Percentiles rank a stretch among this genome's conserved stretches.
Conservation (phyloP, 2,113 vertebrate species). For the Ochotona princeps region DNA sequence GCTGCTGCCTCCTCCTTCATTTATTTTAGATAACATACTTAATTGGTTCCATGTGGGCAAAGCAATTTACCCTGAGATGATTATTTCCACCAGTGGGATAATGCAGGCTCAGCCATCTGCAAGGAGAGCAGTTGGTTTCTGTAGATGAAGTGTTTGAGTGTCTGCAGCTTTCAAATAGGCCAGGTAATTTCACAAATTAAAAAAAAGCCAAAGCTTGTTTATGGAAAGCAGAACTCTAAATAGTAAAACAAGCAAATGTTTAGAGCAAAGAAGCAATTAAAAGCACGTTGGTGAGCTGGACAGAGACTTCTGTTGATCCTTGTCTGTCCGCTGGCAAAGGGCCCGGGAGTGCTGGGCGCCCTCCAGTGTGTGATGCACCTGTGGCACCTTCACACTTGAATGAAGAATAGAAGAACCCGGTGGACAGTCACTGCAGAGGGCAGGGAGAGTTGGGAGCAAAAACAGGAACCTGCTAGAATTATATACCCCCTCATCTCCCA, state of each 20-base stretch:
- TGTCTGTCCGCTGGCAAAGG: not conserved
- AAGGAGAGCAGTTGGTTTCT: slow-evolving; percentile 58
- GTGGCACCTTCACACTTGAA: not conserved
- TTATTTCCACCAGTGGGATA: slow-evolving; percentile 65
- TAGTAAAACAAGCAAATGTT: slow-evolving; percentile 44
- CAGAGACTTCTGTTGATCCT: not conserved
- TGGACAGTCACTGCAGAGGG: not conserved
- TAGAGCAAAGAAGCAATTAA: not conserved
- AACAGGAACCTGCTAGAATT: not conserved
- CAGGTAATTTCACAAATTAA: slow-evolving; percentile 66
- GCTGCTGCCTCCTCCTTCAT: slow-evolving; percentile 70
- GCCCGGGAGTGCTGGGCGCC: too few species aligned
- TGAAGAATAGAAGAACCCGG: not conserved
- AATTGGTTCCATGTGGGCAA: slow-evolving; percentile 80
- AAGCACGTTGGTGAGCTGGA: not conserved
- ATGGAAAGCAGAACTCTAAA: slow-evolving; percentile 40
- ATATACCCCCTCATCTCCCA: not conserved
- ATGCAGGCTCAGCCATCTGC: slow-evolving; percentile 70
- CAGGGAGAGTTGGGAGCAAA: not conserved
- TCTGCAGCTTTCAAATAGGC: slow-evolving; percentile 68
- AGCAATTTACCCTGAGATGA: slow-evolving; percentile 76
- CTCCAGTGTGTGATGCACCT: not conserved
- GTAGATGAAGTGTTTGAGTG: slow-evolving; percentile 45
- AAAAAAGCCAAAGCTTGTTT: not conserved
- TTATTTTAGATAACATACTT: slow-evolving; percentile 79